These are phyloP conservation scores for Drosophila albomicans DNA, from an alignment of 1,140 invertebrate species.

Conservation along the genomic window DNA sequence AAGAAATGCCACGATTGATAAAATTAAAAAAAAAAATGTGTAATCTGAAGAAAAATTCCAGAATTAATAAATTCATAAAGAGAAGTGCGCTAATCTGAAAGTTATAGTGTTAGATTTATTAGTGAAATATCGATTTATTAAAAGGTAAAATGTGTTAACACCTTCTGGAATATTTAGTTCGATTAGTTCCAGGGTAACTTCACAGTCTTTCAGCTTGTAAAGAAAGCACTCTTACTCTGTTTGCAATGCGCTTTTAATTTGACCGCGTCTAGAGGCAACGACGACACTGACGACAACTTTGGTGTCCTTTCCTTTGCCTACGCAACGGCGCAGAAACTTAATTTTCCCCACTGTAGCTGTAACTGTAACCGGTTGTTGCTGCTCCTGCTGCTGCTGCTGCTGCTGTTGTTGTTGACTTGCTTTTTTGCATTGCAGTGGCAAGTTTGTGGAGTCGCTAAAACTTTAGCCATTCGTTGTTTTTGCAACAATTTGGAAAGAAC, in stretches of 20 bases:
- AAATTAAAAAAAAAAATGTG: too few relatives aligned
- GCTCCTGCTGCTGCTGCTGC: slow-evolving; percentile 4
- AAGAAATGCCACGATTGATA: too few relatives aligned
- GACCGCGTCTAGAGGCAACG: slow-evolving; percentile 61
- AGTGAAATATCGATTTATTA: too few relatives aligned
- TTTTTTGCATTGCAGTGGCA: slow-evolving; percentile 71
- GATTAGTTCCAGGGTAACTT: slow-evolving; percentile 7
- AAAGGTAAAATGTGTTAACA: too few relatives aligned
- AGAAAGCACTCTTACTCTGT: background rate
- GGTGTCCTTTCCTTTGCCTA: slow-evolving; percentile 61
- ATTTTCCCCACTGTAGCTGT: slow-evolving; percentile 54
- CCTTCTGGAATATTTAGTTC: background rate
- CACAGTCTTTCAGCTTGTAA: background rate
- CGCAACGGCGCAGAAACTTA: slow-evolving; percentile 74
- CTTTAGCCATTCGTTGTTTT: slow-evolving; percentile 68
- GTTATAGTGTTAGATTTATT: too few relatives aligned
- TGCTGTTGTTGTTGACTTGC: slow-evolving; percentile 56
- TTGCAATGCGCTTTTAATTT: slow-evolving; percentile 74
- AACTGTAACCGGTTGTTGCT: slow-evolving; percentile 18
- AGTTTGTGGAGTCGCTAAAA: slow-evolving; percentile 64
- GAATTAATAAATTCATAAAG: too few relatives aligned
- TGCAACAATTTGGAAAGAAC: slow-evolving; percentile 55
- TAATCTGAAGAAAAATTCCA: too few relatives aligned
- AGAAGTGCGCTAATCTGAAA: too few relatives aligned
- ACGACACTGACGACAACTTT: slow-evolving; percentile 38